These are phyloP conservation scores for Parthenolecanium corni DNA, from an alignment of 2,888 invertebrate genomes.

Conservation along the genomic window DNA sequence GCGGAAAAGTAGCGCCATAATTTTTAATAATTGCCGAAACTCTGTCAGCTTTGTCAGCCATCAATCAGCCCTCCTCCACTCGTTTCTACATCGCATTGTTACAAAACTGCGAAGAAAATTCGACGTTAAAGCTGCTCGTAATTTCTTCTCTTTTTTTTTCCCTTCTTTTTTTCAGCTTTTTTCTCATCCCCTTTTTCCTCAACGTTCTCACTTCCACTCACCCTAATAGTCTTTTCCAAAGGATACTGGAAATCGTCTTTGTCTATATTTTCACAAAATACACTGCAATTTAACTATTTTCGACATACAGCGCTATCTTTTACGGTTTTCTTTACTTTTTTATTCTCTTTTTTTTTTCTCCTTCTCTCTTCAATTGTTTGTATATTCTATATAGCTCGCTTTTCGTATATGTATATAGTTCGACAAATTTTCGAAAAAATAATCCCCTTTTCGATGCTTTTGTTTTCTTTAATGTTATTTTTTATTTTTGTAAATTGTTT, in stretches of 20 bases:
- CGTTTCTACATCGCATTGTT: slow-evolving; percentile 18
- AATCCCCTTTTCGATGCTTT: background rate
- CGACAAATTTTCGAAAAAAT: background rate
- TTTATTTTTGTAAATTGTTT: too few relatives aligned
- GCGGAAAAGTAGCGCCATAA: slow-evolving; percentile 34
- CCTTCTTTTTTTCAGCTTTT: background rate
- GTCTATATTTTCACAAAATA: slow-evolving; percentile 4
- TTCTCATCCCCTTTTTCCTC: background rate
- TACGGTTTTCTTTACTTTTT: background rate
- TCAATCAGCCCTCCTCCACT: slow-evolving; percentile 29
- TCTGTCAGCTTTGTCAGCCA: slow-evolving; percentile 32
- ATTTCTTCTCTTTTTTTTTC: slow-evolving; percentile 14
- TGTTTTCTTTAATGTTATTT: too few relatives aligned
- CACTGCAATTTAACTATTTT: slow-evolving; percentile 13
- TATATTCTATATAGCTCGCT: too few relatives aligned
- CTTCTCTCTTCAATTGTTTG: too few relatives aligned
- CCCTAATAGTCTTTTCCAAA: background rate
- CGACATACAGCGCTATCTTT: slow-evolving; percentile 16
- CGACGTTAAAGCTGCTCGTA: slow-evolving; percentile 29
- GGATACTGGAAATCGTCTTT: too few relatives aligned
- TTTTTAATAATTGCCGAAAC: slow-evolving; percentile 34
- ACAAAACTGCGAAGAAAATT: slow-evolving; percentile 30
- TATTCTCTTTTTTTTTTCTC: background rate
- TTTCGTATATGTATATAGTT: too few relatives aligned
- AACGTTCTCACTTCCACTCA: background rate